A percentile compares a stretch with the other conserved stretches of the same genome.
These are phyloP conservation scores for Chromoteleia sp. DNA, from an alignment of 2,888 invertebrate species.

Conservation along the genomic window DNA sequence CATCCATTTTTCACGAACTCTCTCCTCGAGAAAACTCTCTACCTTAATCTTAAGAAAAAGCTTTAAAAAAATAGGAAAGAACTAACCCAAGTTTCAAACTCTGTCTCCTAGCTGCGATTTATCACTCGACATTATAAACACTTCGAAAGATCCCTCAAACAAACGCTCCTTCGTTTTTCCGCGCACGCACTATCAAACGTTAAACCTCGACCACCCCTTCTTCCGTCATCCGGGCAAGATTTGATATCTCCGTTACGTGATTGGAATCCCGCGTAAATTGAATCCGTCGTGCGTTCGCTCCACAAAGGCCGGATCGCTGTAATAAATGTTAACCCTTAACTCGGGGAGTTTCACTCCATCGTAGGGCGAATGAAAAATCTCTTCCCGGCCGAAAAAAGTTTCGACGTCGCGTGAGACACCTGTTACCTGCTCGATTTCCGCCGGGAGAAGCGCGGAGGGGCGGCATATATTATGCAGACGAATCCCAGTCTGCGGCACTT, in stretches of 20 bases:
- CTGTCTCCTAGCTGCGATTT: neutral
- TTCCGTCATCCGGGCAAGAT: constrained; percentile 2
- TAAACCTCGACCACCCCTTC: neutral
- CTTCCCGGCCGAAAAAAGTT: constrained; percentile 45
- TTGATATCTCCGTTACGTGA: constrained; percentile 51
- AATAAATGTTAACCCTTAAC: constrained; percentile 65
- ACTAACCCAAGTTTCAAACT: neutral
- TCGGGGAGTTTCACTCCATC: constrained; percentile 24
- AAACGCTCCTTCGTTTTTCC: constrained; percentile 7
- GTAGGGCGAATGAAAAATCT: constrained; percentile 50
- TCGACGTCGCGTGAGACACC: constrained; percentile 55
- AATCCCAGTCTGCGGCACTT: constrained; percentile 72
- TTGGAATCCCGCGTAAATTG: constrained; percentile 42
- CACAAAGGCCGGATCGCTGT: constrained; percentile 40
- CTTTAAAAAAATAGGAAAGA: neutral
- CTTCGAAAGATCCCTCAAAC: neutral
- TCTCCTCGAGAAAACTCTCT: neutral
- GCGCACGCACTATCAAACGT: constrained; percentile 20
- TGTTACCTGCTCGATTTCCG: constrained; percentile 66
- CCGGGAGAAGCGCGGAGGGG: neutral
- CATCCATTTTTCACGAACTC: constrained; percentile 1
- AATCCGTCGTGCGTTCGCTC: constrained; percentile 29
- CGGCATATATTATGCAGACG: constrained; percentile 55
- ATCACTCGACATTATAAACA: constrained; percentile 5
- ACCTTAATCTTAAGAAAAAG: constrained; percentile 6